Percentiles rank a stretch among this genome's conserved stretches.
Conservation (phyloP, 2,888 invertebrate genomes). For the Sympetrum striolatum region DNA sequence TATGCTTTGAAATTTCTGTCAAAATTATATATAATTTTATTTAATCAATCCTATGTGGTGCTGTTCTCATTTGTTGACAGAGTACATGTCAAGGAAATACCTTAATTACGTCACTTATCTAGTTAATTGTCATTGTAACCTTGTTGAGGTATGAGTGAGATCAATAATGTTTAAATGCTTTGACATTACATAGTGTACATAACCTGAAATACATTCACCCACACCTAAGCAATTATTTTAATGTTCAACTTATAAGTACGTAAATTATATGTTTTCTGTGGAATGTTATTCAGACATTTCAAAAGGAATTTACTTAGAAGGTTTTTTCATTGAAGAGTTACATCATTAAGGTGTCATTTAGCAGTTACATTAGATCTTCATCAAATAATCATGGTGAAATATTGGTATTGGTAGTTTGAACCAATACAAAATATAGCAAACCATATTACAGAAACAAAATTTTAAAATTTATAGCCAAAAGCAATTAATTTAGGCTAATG, state of each 20-base stretch:
- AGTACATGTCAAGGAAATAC: slow-evolving; percentile 11
- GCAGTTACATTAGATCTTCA: neutral
- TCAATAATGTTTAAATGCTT: slow-evolving; percentile 31
- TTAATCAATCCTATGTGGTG: neutral
- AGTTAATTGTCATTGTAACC: neutral
- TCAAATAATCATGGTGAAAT: neutral
- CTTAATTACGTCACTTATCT: slow-evolving; percentile 1
- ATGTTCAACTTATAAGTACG: neutral
- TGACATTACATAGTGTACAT: slow-evolving; percentile 42
- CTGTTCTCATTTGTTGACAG: neutral
- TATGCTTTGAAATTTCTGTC: slow-evolving; percentile 23
- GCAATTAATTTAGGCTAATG: no score
- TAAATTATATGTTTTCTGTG: neutral
- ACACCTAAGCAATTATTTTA: neutral
- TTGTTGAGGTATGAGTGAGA: slow-evolving; percentile 38
- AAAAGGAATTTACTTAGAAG: neutral
- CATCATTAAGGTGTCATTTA: neutral
- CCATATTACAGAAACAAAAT: no score
- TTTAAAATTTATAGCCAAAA: no score
- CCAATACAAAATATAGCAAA: no score
- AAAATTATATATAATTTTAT: slow-evolving; percentile 24
- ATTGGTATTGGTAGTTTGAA: neutral
- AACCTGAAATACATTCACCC: slow-evolving; percentile 34
- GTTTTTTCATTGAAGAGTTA: neutral
- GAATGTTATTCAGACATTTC: neutral